phyloP scores from a whole-genome alignment of 2,888 invertebrate genomes.

The Carcina quercana region DNA sequence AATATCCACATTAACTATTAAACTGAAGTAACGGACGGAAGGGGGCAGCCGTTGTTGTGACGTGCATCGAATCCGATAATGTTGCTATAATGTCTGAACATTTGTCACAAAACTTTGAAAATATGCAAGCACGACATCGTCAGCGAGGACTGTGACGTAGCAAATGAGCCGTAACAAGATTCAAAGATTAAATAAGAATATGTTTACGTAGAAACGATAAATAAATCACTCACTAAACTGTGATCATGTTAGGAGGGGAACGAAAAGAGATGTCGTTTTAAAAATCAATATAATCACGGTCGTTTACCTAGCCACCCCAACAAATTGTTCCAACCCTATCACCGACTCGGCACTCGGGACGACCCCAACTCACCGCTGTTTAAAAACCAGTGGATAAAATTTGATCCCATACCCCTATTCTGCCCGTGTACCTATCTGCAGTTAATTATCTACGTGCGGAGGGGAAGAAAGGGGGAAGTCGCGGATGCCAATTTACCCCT shows the following conservation, averaged over 20 bases:
- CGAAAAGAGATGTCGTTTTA: slow-evolving; percentile 43
- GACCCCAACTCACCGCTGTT: slow-evolving; percentile 46
- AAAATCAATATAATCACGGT: slow-evolving; percentile 68
- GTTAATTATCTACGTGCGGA: slow-evolving; percentile 65
- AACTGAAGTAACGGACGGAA: too few relatives aligned
- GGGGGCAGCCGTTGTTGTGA: too few relatives aligned
- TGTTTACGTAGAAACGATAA: background rate
- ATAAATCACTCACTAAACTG: too few relatives aligned
- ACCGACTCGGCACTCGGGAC: slow-evolving; percentile 34
- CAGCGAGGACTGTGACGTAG: too few relatives aligned
- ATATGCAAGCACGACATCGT: background rate
- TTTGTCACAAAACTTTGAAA: too few relatives aligned
- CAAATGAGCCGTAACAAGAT: too few relatives aligned
- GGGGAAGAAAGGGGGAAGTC: slow-evolving; percentile 52
- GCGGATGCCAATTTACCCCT: slow-evolving; percentile 45
- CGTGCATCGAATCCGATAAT: too few relatives aligned
- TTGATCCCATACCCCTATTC: slow-evolving; percentile 50
- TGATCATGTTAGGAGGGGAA: slow-evolving; percentile 23
- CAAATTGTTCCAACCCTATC: slow-evolving; percentile 64
- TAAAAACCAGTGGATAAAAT: slow-evolving; percentile 64
- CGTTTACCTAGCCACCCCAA: slow-evolving; percentile 61
- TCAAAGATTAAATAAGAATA: too few relatives aligned
- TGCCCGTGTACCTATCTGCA: slow-evolving; percentile 60
- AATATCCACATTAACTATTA: too few relatives aligned
- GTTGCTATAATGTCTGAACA: too few relatives aligned